Evolutionary conservation across 1,140 invertebrate species (phyloP).

Genomic region (Listronotus bonariensis): DNA sequence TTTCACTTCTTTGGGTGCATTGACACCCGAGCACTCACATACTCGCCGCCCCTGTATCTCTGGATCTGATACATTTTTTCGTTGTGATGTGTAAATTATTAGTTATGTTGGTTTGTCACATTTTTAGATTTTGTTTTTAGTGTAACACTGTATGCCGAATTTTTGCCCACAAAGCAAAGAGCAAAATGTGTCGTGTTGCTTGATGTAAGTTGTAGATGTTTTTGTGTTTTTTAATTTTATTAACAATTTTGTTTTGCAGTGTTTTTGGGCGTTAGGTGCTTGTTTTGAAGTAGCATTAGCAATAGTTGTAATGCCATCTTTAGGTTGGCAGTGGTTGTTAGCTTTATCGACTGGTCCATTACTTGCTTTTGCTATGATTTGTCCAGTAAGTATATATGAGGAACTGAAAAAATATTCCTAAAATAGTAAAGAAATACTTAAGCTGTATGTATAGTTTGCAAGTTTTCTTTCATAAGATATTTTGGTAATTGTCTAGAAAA

Average conservation of each 20-base stretch:
- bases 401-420: constrained; percentile 9
- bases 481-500: too few species aligned
- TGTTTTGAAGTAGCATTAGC: constrained; percentile 91
- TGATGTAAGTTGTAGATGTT: constrained; percentile 71
- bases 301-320: constrained; percentile 86
- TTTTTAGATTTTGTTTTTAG: constrained; percentile 60
- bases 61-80: too few species aligned
- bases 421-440: background rate
- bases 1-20: too few species aligned
- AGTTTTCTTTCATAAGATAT: too few species aligned
- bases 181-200: constrained; percentile 93
- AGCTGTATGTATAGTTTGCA: too few species aligned
- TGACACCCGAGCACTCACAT: too few species aligned
- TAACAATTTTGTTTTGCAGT: constrained; percentile 63
- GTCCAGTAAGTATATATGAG: constrained; percentile 65
- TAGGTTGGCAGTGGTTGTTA: constrained; percentile 91
- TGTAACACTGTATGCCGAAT: constrained; percentile 95
- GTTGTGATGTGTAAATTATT: too few species aligned
- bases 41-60: too few species aligned
- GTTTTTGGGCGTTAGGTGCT: constrained; percentile 95
- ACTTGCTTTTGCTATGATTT: constrained; percentile 79
- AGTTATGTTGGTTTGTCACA: background rate
- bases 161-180: constrained; percentile 89
- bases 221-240: background rate
- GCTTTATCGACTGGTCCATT: constrained; percentile 86